A percentile compares a stretch with the other conserved stretches of the same genome.
phyloP scores from a whole-genome alignment of 2,888 invertebrate species.

The Holacanthella duospinosa region DNA sequence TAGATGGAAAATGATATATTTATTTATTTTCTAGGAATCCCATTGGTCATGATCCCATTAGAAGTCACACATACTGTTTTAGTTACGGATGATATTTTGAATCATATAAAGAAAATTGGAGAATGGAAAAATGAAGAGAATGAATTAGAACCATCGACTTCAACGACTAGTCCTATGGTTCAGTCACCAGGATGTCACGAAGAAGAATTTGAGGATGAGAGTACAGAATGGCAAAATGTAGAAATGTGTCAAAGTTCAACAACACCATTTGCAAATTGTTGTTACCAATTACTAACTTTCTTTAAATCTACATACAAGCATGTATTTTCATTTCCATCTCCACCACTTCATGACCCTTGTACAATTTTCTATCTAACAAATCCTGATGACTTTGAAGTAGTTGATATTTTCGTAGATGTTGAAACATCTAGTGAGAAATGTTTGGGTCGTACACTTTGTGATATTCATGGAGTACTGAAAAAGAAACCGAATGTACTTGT shows the following conservation, averaged over 20 bases:
- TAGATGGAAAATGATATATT: background rate
- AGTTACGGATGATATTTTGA: constrained; percentile 14
- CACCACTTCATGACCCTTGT: constrained; percentile 26
- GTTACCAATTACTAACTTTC: constrained; percentile 19
- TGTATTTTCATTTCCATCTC: constrained; percentile 22
- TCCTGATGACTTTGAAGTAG: constrained; percentile 15
- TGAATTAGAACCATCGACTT: too few species aligned
- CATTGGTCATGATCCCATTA: constrained; percentile 25
- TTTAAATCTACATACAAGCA: constrained; percentile 18
- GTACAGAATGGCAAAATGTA: background rate
- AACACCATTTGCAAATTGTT: constrained; percentile 20
- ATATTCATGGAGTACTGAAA: constrained; percentile 19
- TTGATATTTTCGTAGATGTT: constrained; percentile 20
- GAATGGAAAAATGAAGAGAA: background rate
- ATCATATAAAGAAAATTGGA: constrained; percentile 16
- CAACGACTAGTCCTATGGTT: too few species aligned
- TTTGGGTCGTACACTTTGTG: constrained; percentile 21
- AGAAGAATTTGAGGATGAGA: background rate
- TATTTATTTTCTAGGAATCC: constrained; percentile 16
- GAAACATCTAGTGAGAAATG: constrained; percentile 21
- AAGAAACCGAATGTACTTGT: constrained; percentile 16
- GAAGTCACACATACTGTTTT: constrained; percentile 23
- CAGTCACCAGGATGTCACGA: background rate
- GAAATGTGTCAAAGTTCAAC: background rate
- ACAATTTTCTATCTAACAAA: constrained; percentile 21